A percentile compares a stretch with the other conserved stretches of the same genome.
Evolutionary conservation across 1,140 invertebrate species (phyloP).

Genomic region (Andrena cerasifolii): DNA sequence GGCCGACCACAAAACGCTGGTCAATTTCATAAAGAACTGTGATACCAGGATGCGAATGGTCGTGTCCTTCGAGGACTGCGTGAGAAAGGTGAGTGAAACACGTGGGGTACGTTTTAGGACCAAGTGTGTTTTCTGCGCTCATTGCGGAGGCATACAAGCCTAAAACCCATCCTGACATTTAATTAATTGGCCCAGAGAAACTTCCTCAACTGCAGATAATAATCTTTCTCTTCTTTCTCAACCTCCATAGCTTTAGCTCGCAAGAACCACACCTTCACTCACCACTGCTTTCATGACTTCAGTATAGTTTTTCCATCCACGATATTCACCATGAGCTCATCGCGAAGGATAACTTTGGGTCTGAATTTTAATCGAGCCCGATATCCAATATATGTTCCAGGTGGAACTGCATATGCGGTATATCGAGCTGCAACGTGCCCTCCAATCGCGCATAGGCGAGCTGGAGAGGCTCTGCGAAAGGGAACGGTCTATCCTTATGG

Average conservation of each 20-base stretch:
- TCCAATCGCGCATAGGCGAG: conserved; percentile 94
- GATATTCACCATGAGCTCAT: too few species aligned
- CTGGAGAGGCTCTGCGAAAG: conserved; percentile 91
- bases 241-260: too few species aligned
- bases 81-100: conserved; percentile 88
- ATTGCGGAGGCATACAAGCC: too few species aligned
- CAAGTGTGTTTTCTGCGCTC: too few species aligned
- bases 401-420: conserved; percentile 95
- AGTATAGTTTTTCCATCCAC: too few species aligned
- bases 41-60: conserved; percentile 96
- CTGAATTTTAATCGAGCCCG: neutral
- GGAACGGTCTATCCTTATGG: conserved; percentile 91
- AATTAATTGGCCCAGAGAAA: too few species aligned
- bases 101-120: neutral
- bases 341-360: too few species aligned
- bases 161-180: too few species aligned
- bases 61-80: conserved; percentile 97
- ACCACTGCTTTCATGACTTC: too few species aligned
- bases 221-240: too few species aligned
- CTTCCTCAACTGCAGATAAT: too few species aligned
- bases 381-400: conserved; percentile 69
- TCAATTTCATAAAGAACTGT: conserved; percentile 95
- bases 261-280: too few species aligned
- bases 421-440: conserved; percentile 91
- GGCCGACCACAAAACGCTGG: conserved; percentile 94